These are phyloP conservation scores for Anguilla anguilla DNA, from an alignment of 2,797 vertebrate species.

Conservation along the genomic window DNA sequence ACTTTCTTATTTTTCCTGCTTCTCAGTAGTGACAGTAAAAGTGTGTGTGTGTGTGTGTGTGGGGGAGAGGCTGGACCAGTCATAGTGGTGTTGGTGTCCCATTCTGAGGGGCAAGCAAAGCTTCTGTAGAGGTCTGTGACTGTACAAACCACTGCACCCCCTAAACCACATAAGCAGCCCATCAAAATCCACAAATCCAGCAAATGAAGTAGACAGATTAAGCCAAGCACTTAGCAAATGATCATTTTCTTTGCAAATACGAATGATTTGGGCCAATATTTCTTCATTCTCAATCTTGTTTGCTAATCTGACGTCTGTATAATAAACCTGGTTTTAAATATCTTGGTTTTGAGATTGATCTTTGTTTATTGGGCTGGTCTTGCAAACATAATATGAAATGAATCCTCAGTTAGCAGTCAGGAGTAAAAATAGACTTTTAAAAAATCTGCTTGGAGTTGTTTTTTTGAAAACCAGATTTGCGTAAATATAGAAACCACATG, in stretches of 20 bases:
- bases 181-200: neutral
- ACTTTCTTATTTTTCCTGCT: too few relatives aligned
- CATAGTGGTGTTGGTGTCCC: neutral
- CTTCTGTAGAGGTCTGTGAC: neutral
- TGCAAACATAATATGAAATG: neutral
- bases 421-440: neutral
- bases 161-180: neutral
- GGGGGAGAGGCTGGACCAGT: neutral
- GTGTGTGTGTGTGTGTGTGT: too few relatives aligned
- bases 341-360: neutral
- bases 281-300: neutral
- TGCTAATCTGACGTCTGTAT: neutral
- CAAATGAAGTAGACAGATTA: neutral
- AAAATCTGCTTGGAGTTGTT: neutral
- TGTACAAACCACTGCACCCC: neutral
- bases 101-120: neutral
- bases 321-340: neutral
- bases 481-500: neutral
- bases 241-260: neutral
- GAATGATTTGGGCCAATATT: slow-evolving; percentile 4
- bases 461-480: neutral
- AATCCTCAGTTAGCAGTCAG: neutral
- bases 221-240: neutral
- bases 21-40: neutral
- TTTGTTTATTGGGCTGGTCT: neutral